Evolutionary conservation across 2,113 vertebrate species (phyloP), one percentile per base, ranked within the genome.

Genomic region (Charadrius vociferus): DNA sequence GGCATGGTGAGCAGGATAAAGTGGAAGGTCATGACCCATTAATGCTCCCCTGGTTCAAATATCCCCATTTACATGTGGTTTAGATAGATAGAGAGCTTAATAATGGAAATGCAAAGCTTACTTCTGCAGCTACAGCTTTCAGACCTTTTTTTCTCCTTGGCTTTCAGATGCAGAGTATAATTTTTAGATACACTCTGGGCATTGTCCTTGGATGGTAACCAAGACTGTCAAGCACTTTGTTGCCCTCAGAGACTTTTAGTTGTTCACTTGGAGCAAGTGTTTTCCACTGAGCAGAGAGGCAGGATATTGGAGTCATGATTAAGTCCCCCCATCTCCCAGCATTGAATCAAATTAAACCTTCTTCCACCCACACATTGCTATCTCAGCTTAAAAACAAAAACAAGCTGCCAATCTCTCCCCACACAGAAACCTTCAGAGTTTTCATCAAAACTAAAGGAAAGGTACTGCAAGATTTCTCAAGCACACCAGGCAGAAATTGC

Each of bases 341-440:
- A 81, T 22, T 34, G 75, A 90, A 88, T 88, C 50, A 56, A 96
- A 90, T 71, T 53, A 93, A 94, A 62, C 14, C 47, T 70, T 80
- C 67, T 78, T 59, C 90, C 81, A 81, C 94, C 90, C 86, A 97
- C 95, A 86, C 68, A 7, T 17, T 88, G 68, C 79, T 95, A 50
- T 49, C 86, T 93, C 90, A 90, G 63, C 85, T 93, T n/a, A 85
- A 92, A 58, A 96, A 80, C 82, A 93, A 95, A 92, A 96, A 88
- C 94, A 97, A 83, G 56, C 61, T 95, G 95, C 47, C 95, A 95
- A 86, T 95, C 91, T 90, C 88, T 84, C 92, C 88, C 92, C 65
- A 92, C 90, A 89, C 83, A 90, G 37, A 87, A 90, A 67, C 50
- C n/a, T 86, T 81, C 24, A 11, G 30, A 91, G 36, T 65, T 92